phyloP scores from a whole-genome alignment of 2,888 invertebrate species.

The Phymatocera aterrima region DNA sequence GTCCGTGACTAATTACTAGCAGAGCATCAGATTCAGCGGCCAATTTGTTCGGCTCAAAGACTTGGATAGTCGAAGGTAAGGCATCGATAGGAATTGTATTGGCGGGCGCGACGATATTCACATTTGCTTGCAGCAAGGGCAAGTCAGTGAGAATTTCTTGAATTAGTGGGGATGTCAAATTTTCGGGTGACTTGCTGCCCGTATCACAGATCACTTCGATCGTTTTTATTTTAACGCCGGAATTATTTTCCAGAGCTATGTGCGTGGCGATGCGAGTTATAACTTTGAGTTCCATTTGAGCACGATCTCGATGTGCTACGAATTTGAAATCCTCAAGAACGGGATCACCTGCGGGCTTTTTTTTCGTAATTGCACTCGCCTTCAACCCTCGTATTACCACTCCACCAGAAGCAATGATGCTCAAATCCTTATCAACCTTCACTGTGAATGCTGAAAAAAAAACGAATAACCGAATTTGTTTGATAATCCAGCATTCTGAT shows the following conservation, averaged over 20 bases:
- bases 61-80: slow-evolving; percentile 76
- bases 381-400: slow-evolving; percentile 87
- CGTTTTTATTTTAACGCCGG: slow-evolving; percentile 79
- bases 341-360: slow-evolving; percentile 83
- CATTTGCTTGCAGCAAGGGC: slow-evolving; percentile 81
- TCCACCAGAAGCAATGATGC: slow-evolving; percentile 81
- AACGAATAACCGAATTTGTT: too few relatives aligned
- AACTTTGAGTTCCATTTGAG: slow-evolving; percentile 52
- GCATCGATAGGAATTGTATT: slow-evolving; percentile 73
- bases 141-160: slow-evolving; percentile 80
- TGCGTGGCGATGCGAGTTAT: slow-evolving; percentile 81
- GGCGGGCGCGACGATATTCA: slow-evolving; percentile 74
- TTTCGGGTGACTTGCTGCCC: slow-evolving; percentile 75
- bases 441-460: slow-evolving; percentile 70
- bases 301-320: slow-evolving; percentile 77
- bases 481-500: not conserved
- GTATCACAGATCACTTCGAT: slow-evolving; percentile 78
- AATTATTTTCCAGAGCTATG: slow-evolving; percentile 84
- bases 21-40: slow-evolving; percentile 76
- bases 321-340: slow-evolving; percentile 87
- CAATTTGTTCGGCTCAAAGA: slow-evolving; percentile 80
- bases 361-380: slow-evolving; percentile 85
- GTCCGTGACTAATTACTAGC: slow-evolving; percentile 76
- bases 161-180: slow-evolving; percentile 77
- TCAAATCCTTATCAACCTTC: slow-evolving; percentile 52